Percentiles rank a stretch among this genome's conserved stretches.
Evolutionary conservation across 2,888 invertebrate species (phyloP).

Genomic region (Leptinotarsa rubiginosa): DNA sequence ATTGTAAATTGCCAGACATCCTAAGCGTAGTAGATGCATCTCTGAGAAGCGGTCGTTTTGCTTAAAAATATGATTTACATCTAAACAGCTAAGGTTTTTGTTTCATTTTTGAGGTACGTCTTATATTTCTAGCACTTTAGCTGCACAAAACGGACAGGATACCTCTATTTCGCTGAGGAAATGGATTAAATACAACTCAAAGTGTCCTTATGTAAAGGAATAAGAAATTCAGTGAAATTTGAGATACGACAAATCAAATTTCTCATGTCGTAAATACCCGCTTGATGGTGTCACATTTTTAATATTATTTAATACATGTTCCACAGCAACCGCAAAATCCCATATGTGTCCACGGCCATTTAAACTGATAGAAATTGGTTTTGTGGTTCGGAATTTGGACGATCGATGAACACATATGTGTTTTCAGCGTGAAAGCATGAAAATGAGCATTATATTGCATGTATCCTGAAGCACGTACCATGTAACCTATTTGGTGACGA

Average conservation of each 20-base stretch:
- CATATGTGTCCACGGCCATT: conserved; percentile 19
- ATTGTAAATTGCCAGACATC: too few species aligned
- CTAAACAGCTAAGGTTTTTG: too few species aligned
- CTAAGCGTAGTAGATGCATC: too few species aligned
- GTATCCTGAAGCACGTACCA: conserved; percentile 6
- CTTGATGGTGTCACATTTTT: conserved; percentile 13
- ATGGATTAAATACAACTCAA: too few species aligned
- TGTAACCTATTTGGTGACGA: conserved; percentile 14
- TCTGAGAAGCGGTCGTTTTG: too few species aligned
- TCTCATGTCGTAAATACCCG: neutral
- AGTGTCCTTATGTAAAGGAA: too few species aligned
- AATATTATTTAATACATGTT: conserved; percentile 15
- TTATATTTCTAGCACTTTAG: too few species aligned
- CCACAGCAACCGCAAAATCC: conserved; percentile 5
- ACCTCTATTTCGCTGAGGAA: too few species aligned
- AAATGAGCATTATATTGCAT: conserved; percentile 16
- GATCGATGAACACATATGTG: conserved; percentile 19
- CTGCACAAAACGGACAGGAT: too few species aligned
- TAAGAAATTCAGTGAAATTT: too few species aligned
- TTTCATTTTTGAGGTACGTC: too few species aligned
- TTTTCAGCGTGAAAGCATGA: conserved; percentile 17
- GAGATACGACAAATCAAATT: neutral
- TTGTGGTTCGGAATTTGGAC: conserved; percentile 17
- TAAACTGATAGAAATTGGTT: conserved; percentile 19
- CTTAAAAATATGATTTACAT: too few species aligned